phyloP scores from a whole-genome alignment of 2,888 invertebrate species.

The Galeopsomyia nigrocyanea region DNA sequence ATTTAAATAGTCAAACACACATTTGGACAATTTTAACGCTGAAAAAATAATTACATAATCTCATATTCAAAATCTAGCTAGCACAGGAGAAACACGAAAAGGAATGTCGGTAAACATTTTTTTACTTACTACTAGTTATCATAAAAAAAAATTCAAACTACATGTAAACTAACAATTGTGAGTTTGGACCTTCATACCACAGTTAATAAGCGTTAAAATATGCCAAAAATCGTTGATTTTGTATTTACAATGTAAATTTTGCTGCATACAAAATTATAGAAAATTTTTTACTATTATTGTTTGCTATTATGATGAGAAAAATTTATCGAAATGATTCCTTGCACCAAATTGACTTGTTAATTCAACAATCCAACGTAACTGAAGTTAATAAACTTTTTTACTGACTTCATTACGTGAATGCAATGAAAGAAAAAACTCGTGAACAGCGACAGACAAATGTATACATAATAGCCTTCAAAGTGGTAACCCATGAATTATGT shows the following conservation, averaged over 20 bases:
- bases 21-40: conserved; percentile 33
- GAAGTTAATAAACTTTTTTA: conserved; percentile 5
- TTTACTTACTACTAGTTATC: conserved; percentile 19
- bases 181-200: conserved; percentile 19
- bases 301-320: conserved; percentile 17
- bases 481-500: conserved; percentile 37
- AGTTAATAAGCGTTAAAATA: conserved; percentile 33
- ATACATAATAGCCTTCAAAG: conserved; percentile 10
- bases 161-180: conserved; percentile 22
- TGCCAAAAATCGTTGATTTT: conserved; percentile 28
- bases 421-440: conserved; percentile 9
- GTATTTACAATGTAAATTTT: conserved; percentile 20
- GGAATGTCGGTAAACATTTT: conserved; percentile 37
- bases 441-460: conserved; percentile 10
- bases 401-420: not conserved
- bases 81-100: conserved; percentile 18
- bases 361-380: conserved; percentile 17
- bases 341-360: conserved; percentile 6
- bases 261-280: conserved; percentile 31
- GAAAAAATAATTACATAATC: not conserved
- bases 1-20: conserved; percentile 38
- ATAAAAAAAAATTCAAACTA: conserved; percentile 28
- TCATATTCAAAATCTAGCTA: conserved; percentile 30
- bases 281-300: conserved; percentile 8
- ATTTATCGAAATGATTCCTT: conserved; percentile 25